Percentiles rank a stretch among this genome's conserved stretches.
Evolutionary conservation across 2,797 vertebrate genomes (phyloP).

Genomic region (Rousettus madagascariensis): DNA sequence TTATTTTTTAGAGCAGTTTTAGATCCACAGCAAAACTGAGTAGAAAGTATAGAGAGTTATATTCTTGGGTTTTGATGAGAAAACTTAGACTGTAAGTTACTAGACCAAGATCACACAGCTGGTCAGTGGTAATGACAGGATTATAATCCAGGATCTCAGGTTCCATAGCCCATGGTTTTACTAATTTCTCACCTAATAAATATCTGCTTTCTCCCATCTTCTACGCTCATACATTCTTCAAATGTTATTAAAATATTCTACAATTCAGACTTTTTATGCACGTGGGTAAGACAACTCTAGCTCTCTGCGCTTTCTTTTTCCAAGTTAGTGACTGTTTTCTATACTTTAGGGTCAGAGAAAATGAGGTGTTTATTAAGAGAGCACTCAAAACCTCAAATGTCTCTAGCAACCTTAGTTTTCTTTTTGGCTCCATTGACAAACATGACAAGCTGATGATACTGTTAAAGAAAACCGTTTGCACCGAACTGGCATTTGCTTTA

Average conservation of each 20-base stretch:
- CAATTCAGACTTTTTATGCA: background rate
- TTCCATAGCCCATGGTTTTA: background rate
- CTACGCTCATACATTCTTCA: background rate
- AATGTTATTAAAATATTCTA: background rate
- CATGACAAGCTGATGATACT: background rate
- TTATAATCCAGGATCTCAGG: background rate
- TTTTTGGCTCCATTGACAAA: background rate
- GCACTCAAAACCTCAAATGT: background rate
- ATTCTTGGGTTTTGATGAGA: background rate
- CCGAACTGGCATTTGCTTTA: background rate
- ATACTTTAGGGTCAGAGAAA: background rate
- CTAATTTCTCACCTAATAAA: background rate
- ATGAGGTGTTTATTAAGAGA: background rate
- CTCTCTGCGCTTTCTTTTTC: background rate
- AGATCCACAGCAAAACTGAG: background rate
- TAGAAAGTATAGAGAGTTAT: background rate
- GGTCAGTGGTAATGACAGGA: background rate
- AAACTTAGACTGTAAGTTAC: background rate
- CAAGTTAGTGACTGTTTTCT: constrained; percentile 22
- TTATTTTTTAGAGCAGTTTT: constrained; percentile 25
- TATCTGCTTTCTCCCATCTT: constrained; percentile 23
- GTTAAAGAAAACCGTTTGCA: background rate
- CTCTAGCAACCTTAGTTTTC: background rate
- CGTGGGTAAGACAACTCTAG: background rate
- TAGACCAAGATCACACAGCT: background rate